phyloP scores from a whole-genome alignment of 2,113 vertebrate genomes.

The Pterocles orientalis region DNA sequence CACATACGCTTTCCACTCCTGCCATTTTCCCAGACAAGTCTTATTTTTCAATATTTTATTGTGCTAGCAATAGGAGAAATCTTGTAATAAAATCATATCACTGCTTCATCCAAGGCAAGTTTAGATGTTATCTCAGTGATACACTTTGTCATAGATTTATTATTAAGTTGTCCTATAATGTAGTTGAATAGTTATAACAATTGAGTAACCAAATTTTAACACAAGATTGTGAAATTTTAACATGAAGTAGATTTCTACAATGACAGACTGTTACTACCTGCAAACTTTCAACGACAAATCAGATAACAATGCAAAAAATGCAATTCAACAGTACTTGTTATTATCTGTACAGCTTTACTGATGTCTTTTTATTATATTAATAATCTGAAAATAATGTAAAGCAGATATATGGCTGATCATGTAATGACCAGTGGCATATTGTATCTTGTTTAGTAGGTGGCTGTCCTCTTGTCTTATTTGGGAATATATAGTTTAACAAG shows the following conservation, averaged over 20 bases:
- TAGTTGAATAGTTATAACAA: conserved; percentile 60
- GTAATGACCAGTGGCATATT: conserved; percentile 71
- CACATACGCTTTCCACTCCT: rapidly evolving
- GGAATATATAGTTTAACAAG: conserved; percentile 74
- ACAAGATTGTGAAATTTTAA: conserved; percentile 55
- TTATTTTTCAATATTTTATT: conserved; percentile 63
- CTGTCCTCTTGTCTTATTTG: conserved; percentile 67
- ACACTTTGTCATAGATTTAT: conserved; percentile 69
- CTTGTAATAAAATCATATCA: conserved; percentile 67
- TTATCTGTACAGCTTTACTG: conserved; percentile 55
- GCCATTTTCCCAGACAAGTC: not conserved
- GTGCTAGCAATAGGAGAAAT: conserved; percentile 58
- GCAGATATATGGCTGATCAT: conserved; percentile 22
- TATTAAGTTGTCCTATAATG: conserved; percentile 59
- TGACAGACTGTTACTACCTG: conserved; percentile 57
- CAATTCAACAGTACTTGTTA: conserved; percentile 34
- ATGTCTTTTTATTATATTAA: conserved; percentile 61
- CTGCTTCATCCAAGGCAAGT: conserved; percentile 52
- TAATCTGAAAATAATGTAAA: conserved; percentile 68
- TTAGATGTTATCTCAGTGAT: conserved; percentile 64
- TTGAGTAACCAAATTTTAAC: conserved; percentile 75
- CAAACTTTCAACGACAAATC: conserved; percentile 62
- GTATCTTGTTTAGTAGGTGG: conserved; percentile 62
- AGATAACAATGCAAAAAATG: conserved; percentile 37
- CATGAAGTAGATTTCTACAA: conserved; percentile 49